Base-by-base conservation (phyloP, 1,140 invertebrate species). In the Neuroterus valhalla region DNA sequence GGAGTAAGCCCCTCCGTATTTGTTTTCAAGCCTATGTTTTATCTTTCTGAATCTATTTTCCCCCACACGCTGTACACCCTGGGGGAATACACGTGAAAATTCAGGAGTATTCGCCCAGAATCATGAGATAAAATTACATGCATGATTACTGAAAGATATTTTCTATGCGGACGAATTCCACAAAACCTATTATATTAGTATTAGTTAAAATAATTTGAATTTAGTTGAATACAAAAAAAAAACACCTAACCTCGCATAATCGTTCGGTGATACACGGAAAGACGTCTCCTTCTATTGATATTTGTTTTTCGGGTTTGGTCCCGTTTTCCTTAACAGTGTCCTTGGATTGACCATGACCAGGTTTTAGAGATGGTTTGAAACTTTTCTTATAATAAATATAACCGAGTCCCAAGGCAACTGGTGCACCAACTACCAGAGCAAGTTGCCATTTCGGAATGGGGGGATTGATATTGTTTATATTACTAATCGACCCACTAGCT, bases 371-470 rank as follows among this genome's bases (percentile, higher is more conserved):
- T 3, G 78, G 82, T 11, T 81, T 87, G 42, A 72, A 81, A 62
- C 88, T 91, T 76, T 92, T 93, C 85, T 91, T 94, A 74, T 94
- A 93, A 87, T 95, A 96, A 91, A 95, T 95, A 79, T 96, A 94
- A 82, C 95, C 95, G 82, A 96, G 88, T 46, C 95, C 95, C 21
- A 97, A 91, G 46, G 94, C 95, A 77, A 96, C 91, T 77, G 95
- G 95, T 77, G 95, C 94, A 76, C 96, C 96, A 52, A 97, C 90
- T 45, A 94, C 92, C 42, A 97, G 88, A 70, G 95, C 95, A 70
- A 96, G 90, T 90, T 95, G 93, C 94, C 94, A 95, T 89, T 93
- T 93, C 67, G 91, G 90, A 83, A 91, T 84, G 5, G 85, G 78
- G 81, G 80, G 80, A 68, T 82, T 76, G 66, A 85, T 75, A 68